Conservation (phyloP, 53 echinoderm and acorn worm genomes). For the Luidia sarsii region DNA sequence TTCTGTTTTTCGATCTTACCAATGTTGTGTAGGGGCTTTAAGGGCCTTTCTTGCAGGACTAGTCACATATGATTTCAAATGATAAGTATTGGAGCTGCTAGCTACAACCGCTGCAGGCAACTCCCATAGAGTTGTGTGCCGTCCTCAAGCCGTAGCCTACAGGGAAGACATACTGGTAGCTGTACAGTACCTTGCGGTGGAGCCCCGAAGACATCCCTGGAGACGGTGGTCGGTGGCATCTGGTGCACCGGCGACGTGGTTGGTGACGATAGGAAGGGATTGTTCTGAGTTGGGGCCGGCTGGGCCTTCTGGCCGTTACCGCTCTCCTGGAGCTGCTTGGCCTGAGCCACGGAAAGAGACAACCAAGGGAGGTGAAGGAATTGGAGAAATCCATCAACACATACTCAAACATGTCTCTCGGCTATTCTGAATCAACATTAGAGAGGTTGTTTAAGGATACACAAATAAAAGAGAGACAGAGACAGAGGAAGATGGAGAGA, state of each 20-base stretch:
- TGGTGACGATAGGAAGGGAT: conserved; percentile 46
- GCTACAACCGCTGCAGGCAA: no score
- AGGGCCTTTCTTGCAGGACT: no score
- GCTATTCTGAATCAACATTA: not conserved
- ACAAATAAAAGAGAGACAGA: no score
- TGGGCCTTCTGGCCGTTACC: not conserved
- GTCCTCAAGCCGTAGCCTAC: no score
- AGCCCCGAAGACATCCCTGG: conserved; percentile 40
- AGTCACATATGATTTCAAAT: no score
- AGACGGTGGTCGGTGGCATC: conserved; percentile 17
- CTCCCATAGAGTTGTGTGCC: no score
- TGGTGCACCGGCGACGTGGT: conserved; percentile 47
- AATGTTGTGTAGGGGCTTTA: no score
- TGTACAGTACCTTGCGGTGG: conserved; percentile 60
- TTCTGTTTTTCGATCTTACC: no score
- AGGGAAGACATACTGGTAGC: no score
- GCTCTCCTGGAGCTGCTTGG: conserved; percentile 33
- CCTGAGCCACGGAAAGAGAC: conserved; percentile 26
- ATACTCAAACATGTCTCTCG: not conserved
- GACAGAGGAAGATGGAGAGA: no score
- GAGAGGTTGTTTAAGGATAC: no score
- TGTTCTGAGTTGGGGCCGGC: conserved; percentile 24
- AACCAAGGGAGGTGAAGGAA: not conserved
- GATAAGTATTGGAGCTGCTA: no score
- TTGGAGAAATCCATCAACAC: not conserved